These are phyloP conservation scores for Halocynthia roretzi DNA, from an alignment of 23 tunicate genomes.

Conservation along the genomic window DNA sequence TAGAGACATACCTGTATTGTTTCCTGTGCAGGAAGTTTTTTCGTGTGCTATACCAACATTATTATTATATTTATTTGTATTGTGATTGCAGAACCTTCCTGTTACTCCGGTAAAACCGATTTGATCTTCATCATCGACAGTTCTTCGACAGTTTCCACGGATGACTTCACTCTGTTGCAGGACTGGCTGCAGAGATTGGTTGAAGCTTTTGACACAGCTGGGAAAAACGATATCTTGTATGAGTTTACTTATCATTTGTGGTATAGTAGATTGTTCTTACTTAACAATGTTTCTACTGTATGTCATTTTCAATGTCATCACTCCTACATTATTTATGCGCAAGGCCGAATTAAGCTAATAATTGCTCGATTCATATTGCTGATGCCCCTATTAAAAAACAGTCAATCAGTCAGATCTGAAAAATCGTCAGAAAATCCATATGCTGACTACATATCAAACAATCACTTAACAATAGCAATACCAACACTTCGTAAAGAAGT, in stretches of 20 bases:
- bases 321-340: no score
- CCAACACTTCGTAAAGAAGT: no score
- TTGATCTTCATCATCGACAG: constrained; percentile 61
- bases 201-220: constrained; percentile 45
- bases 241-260: not conserved
- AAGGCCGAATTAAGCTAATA: no score
- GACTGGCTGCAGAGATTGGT: constrained; percentile 58
- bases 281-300: no score
- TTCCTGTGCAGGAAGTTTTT: not conserved
- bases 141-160: constrained; percentile 33
- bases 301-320: no score
- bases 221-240: not conserved
- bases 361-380: no score
- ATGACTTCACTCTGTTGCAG: constrained; percentile 29
- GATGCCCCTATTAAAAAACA: no score
- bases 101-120: constrained; percentile 73
- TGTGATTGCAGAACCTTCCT: constrained; percentile 38
- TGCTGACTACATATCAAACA: no score
- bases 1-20: no score
- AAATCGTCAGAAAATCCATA: no score
- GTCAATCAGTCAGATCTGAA: no score
- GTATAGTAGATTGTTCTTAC: not conserved
- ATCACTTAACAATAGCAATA: no score
- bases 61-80: not conserved
- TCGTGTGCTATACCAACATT: not conserved